A percentile compares a stretch with the other conserved stretches of the same genome.
These are phyloP conservation scores for Ctenopoma multispine DNA, from an alignment of 2,797 vertebrate genomes.

Conservation along the genomic window DNA sequence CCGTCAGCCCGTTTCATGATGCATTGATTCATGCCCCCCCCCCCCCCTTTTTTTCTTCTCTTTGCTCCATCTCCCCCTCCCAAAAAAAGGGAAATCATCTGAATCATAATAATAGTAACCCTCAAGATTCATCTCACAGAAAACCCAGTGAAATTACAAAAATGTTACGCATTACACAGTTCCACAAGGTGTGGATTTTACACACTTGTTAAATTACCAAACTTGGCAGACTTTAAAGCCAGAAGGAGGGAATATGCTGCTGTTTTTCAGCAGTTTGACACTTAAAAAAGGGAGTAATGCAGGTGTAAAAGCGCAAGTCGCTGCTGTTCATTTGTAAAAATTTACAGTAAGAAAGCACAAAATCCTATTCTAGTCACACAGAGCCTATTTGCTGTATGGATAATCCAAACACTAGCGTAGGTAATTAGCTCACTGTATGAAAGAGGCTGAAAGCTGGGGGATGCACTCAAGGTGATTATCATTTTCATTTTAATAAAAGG, in stretches of 20 bases:
- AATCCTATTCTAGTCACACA: conserved; percentile 10
- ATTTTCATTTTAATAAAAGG: conserved; percentile 78
- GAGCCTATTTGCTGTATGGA: conserved; percentile 21
- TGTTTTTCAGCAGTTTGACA: conserved; percentile 3
- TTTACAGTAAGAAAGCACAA: conserved; percentile 19
- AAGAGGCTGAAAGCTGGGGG: conserved; percentile 62
- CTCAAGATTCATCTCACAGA: neutral
- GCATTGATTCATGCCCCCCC: conserved; percentile 43
- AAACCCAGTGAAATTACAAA: neutral
- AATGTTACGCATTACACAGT: neutral
- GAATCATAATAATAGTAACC: conserved; percentile 18
- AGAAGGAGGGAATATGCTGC: neutral
- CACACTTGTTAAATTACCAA: conserved; percentile 11
- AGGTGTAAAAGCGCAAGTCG: conserved; percentile 5
- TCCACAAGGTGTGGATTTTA: neutral
- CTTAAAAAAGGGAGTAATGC: neutral
- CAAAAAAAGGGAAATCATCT: neutral
- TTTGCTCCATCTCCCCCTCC: conserved; percentile 1
- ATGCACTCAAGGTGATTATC: conserved; percentile 66
- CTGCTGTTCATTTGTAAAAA: neutral
- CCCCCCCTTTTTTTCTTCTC: neutral
- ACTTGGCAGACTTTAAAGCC: neutral
- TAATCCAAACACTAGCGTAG: conserved; percentile 50
- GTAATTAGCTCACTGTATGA: conserved; percentile 73
- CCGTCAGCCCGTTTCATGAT: conserved; percentile 48